Evolutionary conservation across 2,113 vertebrate species (phyloP), one percentile per base, ranked within the genome.

Genomic region (Amazona vittata): DNA sequence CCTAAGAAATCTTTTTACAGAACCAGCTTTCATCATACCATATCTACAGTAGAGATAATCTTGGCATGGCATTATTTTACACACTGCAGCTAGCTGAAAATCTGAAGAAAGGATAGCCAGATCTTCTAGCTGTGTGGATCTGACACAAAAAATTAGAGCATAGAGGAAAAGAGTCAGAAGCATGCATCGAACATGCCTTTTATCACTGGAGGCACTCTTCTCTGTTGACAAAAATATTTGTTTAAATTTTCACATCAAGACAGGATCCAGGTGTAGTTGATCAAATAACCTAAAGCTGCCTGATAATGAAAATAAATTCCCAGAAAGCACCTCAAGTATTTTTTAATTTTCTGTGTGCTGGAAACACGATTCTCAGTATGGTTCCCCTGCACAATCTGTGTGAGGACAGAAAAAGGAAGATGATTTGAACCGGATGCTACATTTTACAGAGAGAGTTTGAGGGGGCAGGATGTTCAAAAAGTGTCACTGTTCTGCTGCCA

Each of bases 201-300:
- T 93, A 44, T 96, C 88, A 90, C 76, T 84, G 67, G 57, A 90
- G 64, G 74, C 92, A 88, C 62, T 95, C 74, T 90, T 90, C 85
- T 96, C 81, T 87, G 50, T 75, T 95, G 88, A 94, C 83, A 96
- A 93, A 96, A 86, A 37, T 73, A 55, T 91, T 98, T 97, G 83
- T 91, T 96, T 93, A 96, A 83, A 91, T 94, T 97, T 97, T 93
- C 60, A 41, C 67, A 94, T 94, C 80, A 83, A 87, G 91, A 86
- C 44, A 26, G 94, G 75, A 88, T 88, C 91, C 85, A 95, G 67
- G 63, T 91, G 53, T 86, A 93, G 60, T 76, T 93, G 74, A 96
- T 95, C 86, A 96, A 97, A 97, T 95, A 96, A 68, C 83, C 53
- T 22, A 77, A 90, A 93, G 87, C 50, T 94, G 15, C 39, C 64